phyloP scores from a whole-genome alignment of 2,797 vertebrate genomes.

The Cuniculus paca region DNA sequence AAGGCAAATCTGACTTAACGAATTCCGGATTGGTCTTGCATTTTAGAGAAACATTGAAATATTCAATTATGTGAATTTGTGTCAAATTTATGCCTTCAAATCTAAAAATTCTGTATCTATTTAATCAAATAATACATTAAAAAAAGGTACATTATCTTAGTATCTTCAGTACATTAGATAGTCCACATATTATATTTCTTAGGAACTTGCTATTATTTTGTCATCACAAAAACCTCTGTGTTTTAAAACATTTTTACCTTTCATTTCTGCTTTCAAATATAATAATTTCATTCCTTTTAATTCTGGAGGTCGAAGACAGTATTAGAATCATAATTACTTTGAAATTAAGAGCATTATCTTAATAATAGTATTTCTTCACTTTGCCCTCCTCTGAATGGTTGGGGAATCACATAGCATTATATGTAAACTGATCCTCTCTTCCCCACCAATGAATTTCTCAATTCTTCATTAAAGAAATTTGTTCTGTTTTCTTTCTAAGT shows the following conservation, averaged over 20 bases:
- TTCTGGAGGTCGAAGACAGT: background rate
- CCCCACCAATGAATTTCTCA: background rate
- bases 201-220: background rate
- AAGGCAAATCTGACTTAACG: background rate
- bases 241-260: background rate
- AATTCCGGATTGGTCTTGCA: background rate
- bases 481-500: background rate
- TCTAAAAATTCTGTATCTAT: background rate
- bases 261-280: background rate
- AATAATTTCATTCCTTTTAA: background rate
- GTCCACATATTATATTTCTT: background rate
- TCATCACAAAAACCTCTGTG: background rate
- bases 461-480: background rate
- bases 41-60: background rate
- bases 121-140: conserved; percentile 5
- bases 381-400: fast-evolving
- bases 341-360: background rate
- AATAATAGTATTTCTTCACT: background rate
- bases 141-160: background rate
- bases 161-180: too few relatives aligned
- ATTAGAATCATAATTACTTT: background rate
- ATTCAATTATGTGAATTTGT: background rate
- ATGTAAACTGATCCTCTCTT: background rate
- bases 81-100: background rate
- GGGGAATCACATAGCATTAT: background rate